These are phyloP conservation scores for Excalfactoria chinensis DNA, from an alignment of 2,113 vertebrate genomes.

Conservation along the genomic window DNA sequence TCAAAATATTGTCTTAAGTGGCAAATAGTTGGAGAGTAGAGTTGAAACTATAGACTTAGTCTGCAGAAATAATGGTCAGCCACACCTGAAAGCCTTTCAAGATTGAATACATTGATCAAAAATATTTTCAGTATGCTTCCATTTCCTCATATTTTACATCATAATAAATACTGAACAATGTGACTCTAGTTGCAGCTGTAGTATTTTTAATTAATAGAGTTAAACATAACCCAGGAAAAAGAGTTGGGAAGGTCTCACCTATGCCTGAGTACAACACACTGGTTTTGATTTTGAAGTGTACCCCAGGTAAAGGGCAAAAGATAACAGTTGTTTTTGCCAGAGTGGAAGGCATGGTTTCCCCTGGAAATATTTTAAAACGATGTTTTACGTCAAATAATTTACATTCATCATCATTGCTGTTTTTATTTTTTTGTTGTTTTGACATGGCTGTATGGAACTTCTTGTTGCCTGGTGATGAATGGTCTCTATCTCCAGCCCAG, in stretches of 20 bases:
- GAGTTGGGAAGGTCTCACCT: background rate
- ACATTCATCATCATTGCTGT: background rate
- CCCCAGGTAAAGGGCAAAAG: background rate
- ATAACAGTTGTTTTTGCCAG: constrained; percentile 23
- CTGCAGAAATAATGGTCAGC: background rate
- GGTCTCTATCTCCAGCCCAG: background rate
- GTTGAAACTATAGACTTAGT: background rate
- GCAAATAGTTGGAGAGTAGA: background rate
- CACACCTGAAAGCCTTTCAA: background rate
- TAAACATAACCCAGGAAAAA: background rate
- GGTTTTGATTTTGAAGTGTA: background rate
- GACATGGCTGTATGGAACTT: background rate
- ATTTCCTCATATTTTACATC: constrained; percentile 14
- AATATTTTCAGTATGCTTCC: background rate
- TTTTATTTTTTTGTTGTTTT: too few species aligned
- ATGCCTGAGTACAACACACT: background rate
- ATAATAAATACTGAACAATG: constrained; percentile 42
- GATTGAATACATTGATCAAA: background rate
- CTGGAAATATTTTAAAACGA: constrained; percentile 12
- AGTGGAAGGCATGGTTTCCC: background rate
- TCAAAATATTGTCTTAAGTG: background rate
- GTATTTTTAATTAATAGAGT: constrained; percentile 35
- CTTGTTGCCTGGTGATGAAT: background rate
- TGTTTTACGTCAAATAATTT: background rate
- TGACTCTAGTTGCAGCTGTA: background rate